Percentiles rank a stretch among this genome's conserved stretches.
Conservation (phyloP, 1,140 invertebrate genomes). For the Cataglyphis hispanica region DNA sequence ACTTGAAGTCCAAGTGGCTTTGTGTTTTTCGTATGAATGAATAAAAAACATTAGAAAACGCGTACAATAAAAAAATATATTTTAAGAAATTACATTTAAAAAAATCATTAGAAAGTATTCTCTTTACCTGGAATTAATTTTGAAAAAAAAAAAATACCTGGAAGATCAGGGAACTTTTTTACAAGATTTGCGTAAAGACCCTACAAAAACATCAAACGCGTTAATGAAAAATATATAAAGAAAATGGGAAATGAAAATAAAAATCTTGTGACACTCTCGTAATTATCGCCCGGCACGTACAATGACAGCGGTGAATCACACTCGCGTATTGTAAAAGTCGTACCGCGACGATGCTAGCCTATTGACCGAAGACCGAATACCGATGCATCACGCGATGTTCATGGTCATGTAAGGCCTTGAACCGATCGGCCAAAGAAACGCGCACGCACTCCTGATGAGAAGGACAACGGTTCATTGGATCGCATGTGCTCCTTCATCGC, state of each 20-base stretch:
- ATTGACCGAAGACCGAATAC: constrained; percentile 60
- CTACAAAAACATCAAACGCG: too few relatives aligned
- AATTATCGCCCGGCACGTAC: constrained; percentile 9
- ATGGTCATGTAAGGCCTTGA: constrained; percentile 62
- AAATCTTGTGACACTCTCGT: background rate
- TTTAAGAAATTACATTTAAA: too few relatives aligned
- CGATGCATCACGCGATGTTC: constrained; percentile 59
- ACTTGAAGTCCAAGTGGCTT: too few relatives aligned
- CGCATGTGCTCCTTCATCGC: constrained; percentile 58
- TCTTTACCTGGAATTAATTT: too few relatives aligned
- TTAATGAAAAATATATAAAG: background rate
- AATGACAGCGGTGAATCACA: constrained; percentile 42
- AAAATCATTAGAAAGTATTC: too few relatives aligned
- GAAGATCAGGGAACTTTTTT: too few relatives aligned
- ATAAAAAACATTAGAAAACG: too few relatives aligned
- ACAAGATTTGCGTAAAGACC: too few relatives aligned
- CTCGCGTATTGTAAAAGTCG: constrained; percentile 42
- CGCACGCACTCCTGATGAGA: constrained; percentile 55
- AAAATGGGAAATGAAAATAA: background rate
- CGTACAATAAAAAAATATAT: too few relatives aligned
- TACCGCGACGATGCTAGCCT: constrained; percentile 44
- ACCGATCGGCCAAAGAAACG: constrained; percentile 54
- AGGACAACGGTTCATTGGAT: constrained; percentile 67
- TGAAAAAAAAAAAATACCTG: too few relatives aligned
- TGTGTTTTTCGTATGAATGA: too few relatives aligned